Evolutionary conservation across 2,113 vertebrate species (phyloP).

Genomic region (Corynorhinus townsendii): DNA sequence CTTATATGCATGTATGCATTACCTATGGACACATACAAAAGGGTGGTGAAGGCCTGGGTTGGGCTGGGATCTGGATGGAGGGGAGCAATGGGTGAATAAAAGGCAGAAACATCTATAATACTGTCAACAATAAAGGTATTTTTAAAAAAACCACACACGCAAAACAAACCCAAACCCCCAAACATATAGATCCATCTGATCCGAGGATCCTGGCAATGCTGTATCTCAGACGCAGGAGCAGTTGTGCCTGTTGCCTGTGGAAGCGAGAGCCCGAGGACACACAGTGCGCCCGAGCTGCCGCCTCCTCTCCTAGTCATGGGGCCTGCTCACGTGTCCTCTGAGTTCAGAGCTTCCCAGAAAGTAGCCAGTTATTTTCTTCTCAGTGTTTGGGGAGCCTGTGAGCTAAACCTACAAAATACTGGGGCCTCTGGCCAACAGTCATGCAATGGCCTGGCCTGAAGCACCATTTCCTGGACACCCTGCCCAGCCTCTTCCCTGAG

Average conservation of each 20-base stretch:
- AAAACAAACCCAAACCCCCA: too few relatives aligned
- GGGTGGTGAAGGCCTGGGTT: too few relatives aligned
- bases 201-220: background rate
- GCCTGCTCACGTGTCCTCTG: background rate
- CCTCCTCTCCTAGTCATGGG: rapidly evolving
- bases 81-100: too few relatives aligned
- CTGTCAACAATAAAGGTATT: too few relatives aligned
- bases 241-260: background rate
- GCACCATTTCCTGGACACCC: background rate
- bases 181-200: too few relatives aligned
- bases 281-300: rapidly evolving
- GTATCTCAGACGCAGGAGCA: background rate
- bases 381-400: background rate
- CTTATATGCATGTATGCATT: too few relatives aligned
- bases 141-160: too few relatives aligned
- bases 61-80: too few relatives aligned
- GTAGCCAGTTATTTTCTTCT: background rate
- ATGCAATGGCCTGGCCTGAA: background rate
- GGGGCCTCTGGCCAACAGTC: background rate
- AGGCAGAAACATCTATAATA: too few relatives aligned
- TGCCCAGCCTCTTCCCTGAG: constrained; percentile 2
- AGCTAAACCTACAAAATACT: background rate
- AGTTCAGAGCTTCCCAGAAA: background rate
- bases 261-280: background rate
- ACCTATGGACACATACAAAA: too few relatives aligned